A percentile compares a stretch with the other conserved stretches of the same genome.
Evolutionary conservation across 2,113 vertebrate species (phyloP).

Genomic region (Gobius niger): DNA sequence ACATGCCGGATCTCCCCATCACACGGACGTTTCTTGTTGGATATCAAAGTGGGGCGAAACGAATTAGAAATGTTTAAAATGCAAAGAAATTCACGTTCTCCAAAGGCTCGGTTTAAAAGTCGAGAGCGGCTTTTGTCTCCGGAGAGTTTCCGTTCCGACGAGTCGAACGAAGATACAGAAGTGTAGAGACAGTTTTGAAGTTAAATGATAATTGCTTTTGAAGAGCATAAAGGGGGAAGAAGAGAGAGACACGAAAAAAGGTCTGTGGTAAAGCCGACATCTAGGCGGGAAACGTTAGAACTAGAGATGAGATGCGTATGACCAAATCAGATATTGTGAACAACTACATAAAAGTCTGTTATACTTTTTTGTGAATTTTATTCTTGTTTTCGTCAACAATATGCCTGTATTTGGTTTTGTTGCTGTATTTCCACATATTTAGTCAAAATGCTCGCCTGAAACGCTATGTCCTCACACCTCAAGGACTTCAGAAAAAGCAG

Average conservation of each 20-base stretch:
- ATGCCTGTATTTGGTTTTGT: too few species aligned
- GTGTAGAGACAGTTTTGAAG: conserved; percentile 66
- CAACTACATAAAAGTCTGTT: too few species aligned
- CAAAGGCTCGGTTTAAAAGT: conserved; percentile 63
- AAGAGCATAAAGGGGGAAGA: conserved; percentile 74
- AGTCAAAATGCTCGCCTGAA: too few species aligned
- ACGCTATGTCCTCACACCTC: too few species aligned
- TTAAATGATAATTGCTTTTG: conserved; percentile 80
- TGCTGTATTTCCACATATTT: too few species aligned
- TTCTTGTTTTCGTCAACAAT: too few species aligned
- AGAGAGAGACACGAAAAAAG: conserved; percentile 80
- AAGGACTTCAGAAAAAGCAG: too few species aligned
- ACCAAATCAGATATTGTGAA: too few species aligned
- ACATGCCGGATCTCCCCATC: conserved; percentile 63
- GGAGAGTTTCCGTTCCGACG: conserved; percentile 72
- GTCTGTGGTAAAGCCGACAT: conserved; percentile 80
- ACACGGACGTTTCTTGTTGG: conserved; percentile 37
- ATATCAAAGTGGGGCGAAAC: conserved; percentile 56
- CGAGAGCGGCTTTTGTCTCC: conserved; percentile 55
- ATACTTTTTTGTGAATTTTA: too few species aligned
- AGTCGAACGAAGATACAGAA: conserved; percentile 70
- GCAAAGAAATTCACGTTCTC: conserved; percentile 66
- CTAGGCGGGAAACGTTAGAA: conserved; percentile 82
- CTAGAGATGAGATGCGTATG: conserved; percentile 45
- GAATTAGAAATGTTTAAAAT: conserved; percentile 71